Conservation (phyloP, 2,113 vertebrate genomes). For the Labrus mixtus region DNA sequence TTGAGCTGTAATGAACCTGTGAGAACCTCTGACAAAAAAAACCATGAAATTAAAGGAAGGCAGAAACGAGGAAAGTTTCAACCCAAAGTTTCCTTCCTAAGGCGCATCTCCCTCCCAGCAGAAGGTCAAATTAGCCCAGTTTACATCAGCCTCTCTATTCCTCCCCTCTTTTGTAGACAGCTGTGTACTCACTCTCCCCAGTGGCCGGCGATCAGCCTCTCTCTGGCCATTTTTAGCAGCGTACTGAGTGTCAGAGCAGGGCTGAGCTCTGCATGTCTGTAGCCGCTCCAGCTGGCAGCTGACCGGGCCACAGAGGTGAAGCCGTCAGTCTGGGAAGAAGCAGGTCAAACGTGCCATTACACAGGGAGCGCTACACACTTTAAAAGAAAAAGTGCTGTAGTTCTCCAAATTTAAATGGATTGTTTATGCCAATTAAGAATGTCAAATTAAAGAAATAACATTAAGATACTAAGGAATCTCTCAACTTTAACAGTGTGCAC, state of each 20-base stretch:
- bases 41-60: background rate
- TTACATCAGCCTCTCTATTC: constrained; percentile 54
- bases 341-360: constrained; percentile 44
- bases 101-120: constrained; percentile 10
- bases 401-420: background rate
- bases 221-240: constrained; percentile 72
- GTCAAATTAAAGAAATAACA: too few relatives aligned
- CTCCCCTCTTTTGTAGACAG: constrained; percentile 68
- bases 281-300: constrained; percentile 68
- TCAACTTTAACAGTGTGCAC: too few relatives aligned
- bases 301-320: constrained; percentile 62
- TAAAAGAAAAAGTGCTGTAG: background rate
- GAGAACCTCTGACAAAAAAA: too few relatives aligned
- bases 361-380: background rate
- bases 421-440: too few relatives aligned
- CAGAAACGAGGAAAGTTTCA: constrained; percentile 18
- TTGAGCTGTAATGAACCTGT: background rate
- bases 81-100: constrained; percentile 40
- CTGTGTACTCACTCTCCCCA: constrained; percentile 68
- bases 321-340: constrained; percentile 31
- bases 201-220: constrained; percentile 69
- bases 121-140: constrained; percentile 75
- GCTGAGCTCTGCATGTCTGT: constrained; percentile 50
- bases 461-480: too few relatives aligned
- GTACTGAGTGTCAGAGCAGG: constrained; percentile 56